phyloP scores from a whole-genome alignment of 1,140 invertebrate genomes.

The Calliphora vicina region DNA sequence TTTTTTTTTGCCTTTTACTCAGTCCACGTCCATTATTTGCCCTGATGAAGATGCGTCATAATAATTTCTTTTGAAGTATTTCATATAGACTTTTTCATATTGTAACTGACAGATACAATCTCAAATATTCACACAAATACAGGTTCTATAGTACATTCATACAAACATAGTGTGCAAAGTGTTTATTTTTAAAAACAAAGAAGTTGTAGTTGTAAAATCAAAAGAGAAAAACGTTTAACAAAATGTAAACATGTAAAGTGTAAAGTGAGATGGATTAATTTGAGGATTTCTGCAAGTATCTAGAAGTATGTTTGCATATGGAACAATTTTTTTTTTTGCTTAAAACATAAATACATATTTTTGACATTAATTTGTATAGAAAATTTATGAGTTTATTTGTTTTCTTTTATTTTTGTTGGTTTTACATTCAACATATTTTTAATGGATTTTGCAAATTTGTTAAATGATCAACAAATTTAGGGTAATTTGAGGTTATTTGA shows the following conservation, averaged over 20 bases:
- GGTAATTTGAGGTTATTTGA: too few species aligned
- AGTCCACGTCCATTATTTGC: background rate
- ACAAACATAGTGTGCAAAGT: background rate
- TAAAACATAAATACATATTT: too few species aligned
- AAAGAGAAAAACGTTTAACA: background rate
- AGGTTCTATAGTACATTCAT: background rate
- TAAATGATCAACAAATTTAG: too few species aligned
- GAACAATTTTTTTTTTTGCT: too few species aligned
- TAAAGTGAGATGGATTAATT: too few species aligned
- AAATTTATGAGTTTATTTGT: too few species aligned
- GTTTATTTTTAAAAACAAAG: background rate
- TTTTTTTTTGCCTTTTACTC: background rate
- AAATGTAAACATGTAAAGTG: background rate
- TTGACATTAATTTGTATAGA: too few species aligned
- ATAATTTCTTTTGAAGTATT: constrained; percentile 40
- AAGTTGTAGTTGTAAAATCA: background rate
- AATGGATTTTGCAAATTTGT: too few species aligned
- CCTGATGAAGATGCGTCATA: constrained; percentile 39
- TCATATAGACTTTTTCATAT: constrained; percentile 10
- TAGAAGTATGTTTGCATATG: too few species aligned
- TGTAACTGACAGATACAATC: constrained; percentile 36
- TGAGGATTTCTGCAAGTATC: too few species aligned
- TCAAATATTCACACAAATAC: background rate
- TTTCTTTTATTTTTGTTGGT: too few species aligned
- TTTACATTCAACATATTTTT: too few species aligned